These are phyloP conservation scores for Glaucopsyche alexis DNA, from an alignment of 2,888 invertebrate genomes.

Conservation along the genomic window DNA sequence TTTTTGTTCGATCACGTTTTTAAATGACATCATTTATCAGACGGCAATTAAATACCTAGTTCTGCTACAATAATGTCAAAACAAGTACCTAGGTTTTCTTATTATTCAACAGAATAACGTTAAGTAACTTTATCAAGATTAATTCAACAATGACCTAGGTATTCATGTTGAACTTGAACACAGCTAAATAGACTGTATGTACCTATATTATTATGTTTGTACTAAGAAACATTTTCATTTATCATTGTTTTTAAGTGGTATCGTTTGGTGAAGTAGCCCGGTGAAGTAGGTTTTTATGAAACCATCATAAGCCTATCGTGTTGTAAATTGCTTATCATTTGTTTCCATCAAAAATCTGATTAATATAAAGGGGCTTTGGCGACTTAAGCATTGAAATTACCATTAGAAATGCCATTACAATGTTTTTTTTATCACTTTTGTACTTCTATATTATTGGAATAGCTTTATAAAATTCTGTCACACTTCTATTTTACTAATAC, in stretches of 20 bases:
- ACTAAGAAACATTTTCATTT: background rate
- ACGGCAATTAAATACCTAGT: background rate
- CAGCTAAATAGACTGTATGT: background rate
- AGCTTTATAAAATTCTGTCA: too few relatives aligned
- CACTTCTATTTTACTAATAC: slow-evolving; percentile 26
- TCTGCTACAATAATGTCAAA: background rate
- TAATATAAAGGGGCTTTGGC: background rate
- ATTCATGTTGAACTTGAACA: background rate
- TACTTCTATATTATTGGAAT: background rate
- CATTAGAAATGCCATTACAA: background rate
- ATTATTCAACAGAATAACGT: background rate
- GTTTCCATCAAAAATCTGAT: background rate
- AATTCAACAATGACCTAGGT: background rate
- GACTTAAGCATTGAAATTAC: background rate
- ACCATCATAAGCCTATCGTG: background rate
- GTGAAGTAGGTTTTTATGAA: background rate
- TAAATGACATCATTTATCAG: slow-evolving; percentile 4
- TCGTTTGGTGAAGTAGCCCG: background rate
- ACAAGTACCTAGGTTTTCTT: background rate
- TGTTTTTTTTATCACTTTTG: background rate
- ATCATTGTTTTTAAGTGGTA: slow-evolving; percentile 13
- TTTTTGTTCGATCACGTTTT: slow-evolving; percentile 15
- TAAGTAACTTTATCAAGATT: background rate
- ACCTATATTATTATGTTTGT: background rate
- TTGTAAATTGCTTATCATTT: background rate